Percentiles rank a stretch among this genome's conserved stretches.
Conservation (phyloP, 2,888 invertebrate genomes). For the Tubulanus polymorphus region DNA sequence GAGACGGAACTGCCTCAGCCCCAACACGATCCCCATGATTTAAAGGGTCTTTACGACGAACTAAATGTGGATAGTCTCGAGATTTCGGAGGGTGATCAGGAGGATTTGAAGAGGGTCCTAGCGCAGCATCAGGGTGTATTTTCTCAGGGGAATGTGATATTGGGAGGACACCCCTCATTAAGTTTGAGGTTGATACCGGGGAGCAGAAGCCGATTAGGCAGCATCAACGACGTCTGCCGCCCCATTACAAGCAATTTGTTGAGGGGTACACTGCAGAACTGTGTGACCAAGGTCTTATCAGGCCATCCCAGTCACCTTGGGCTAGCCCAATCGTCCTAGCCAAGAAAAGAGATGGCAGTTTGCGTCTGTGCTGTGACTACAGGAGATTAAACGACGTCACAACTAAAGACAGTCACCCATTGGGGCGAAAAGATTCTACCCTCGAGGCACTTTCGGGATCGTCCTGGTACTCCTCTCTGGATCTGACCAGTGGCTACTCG, state of each 20-base stretch:
- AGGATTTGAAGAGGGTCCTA: no score
- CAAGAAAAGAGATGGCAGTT: neutral
- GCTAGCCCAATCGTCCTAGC: slow-evolving; percentile 1
- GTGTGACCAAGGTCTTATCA: neutral
- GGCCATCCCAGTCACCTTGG: neutral
- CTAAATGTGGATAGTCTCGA: no score
- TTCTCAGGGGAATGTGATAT: neutral
- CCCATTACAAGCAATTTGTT: neutral
- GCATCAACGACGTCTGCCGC: neutral
- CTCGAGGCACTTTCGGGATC: slow-evolving; percentile 19
- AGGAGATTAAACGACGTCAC: slow-evolving; percentile 1
- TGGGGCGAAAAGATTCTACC: neutral
- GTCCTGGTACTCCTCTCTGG: slow-evolving; percentile 20
- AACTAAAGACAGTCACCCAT: neutral
- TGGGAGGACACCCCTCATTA: neutral
- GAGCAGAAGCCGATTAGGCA: neutral
- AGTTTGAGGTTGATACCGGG: neutral
- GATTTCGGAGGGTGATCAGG: no score
- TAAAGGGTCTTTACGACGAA: no score
- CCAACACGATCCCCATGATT: no score
- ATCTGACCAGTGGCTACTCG: slow-evolving; percentile 20
- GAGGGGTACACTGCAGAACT: neutral
- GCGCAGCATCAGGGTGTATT: no score
- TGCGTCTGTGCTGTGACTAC: slow-evolving; percentile 4
- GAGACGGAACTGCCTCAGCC: no score